Percentiles rank a stretch among this genome's conserved stretches.
Evolutionary conservation across 2,113 vertebrate species (phyloP).

Genomic region (Laticauda colubrina): DNA sequence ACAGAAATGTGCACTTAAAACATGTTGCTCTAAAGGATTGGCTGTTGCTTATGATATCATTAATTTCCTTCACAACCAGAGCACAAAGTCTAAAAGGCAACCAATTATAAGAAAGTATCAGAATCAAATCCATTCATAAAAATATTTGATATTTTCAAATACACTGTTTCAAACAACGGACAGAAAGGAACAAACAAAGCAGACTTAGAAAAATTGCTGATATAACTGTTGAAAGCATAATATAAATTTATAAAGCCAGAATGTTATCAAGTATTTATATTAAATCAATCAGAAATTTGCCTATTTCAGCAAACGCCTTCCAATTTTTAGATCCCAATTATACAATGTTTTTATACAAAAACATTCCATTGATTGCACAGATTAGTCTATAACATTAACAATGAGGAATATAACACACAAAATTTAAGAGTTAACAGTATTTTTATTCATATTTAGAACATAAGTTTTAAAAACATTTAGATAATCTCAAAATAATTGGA

Average conservation of each 20-base stretch:
- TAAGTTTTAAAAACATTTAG: background rate
- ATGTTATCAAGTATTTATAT: background rate
- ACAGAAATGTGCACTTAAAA: background rate
- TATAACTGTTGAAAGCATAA: background rate
- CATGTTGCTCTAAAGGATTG: background rate
- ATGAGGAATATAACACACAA: background rate
- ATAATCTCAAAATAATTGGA: background rate
- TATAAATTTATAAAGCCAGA: background rate
- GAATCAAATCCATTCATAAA: background rate
- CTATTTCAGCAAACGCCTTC: background rate
- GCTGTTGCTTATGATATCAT: background rate
- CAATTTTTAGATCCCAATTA: background rate
- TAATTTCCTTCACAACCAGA: background rate
- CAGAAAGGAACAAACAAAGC: background rate
- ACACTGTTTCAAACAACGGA: background rate
- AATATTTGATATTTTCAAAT: background rate
- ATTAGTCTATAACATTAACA: background rate
- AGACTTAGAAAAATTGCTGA: background rate
- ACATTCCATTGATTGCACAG: background rate
- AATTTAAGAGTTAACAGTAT: background rate
- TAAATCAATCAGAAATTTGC: background rate
- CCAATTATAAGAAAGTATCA: background rate
- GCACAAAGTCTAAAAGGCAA: background rate
- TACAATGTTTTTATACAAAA: background rate
- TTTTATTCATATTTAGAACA: background rate